phyloP scores from a whole-genome alignment of 2,797 vertebrate species.

The Spheniscus humboldti region DNA sequence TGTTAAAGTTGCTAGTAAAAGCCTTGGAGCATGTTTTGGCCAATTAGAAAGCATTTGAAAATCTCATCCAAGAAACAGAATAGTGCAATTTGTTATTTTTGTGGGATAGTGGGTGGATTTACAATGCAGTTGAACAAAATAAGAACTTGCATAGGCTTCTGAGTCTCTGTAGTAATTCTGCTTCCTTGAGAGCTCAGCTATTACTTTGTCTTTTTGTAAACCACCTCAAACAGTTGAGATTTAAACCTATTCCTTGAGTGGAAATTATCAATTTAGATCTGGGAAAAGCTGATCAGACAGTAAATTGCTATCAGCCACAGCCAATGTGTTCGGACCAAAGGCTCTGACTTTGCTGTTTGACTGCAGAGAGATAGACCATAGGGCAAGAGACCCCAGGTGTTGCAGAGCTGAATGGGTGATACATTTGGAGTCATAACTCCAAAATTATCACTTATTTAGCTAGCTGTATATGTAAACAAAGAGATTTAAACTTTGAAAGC shows the following conservation, averaged over 20 bases:
- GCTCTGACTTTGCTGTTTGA: neutral
- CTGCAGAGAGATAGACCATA: neutral
- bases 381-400: neutral
- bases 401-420: neutral
- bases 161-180: constrained; percentile 29
- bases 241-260: neutral
- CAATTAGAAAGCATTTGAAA: constrained; percentile 16
- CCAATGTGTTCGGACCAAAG: neutral
- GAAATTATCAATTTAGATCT: neutral
- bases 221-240: neutral
- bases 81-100: constrained; percentile 46
- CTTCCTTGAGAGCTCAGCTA: neutral
- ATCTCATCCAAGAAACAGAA: constrained; percentile 40
- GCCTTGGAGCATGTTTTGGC: neutral
- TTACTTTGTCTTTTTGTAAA: neutral
- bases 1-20: constrained; percentile 1
- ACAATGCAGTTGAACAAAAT: constrained; percentile 13
- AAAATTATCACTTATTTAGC: neutral
- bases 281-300: neutral
- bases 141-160: neutral
- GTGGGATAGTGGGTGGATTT: constrained; percentile 40
- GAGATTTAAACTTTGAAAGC: neutral
- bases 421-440: neutral
- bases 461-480: neutral
- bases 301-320: neutral